Evolutionary conservation across 2,113 vertebrate genomes (phyloP).

Genomic region (Notarius lentiginosus): DNA sequence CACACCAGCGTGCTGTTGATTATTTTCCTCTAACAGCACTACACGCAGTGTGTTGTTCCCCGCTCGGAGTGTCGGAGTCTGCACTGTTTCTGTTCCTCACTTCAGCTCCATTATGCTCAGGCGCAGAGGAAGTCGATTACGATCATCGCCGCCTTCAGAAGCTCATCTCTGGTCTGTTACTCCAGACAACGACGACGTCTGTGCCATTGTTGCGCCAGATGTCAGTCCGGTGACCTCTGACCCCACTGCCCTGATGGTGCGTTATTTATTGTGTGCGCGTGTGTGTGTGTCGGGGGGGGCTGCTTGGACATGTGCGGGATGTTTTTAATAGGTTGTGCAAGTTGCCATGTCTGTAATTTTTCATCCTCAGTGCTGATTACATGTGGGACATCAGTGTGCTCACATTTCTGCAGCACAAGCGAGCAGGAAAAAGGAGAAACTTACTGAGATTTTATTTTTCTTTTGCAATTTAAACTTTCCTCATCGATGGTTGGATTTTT

Average conservation of each 20-base stretch:
- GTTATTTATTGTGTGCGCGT: conserved; percentile 20
- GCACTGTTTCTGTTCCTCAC: not conserved
- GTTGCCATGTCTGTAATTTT: not conserved
- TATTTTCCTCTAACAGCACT: not conserved
- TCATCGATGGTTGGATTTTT: too few species aligned
- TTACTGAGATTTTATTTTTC: not conserved
- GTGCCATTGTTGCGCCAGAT: conserved; percentile 44
- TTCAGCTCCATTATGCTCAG: not conserved
- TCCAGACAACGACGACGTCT: conserved; percentile 4
- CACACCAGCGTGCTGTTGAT: too few species aligned
- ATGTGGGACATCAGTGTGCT: not conserved
- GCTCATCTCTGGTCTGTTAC: conserved; percentile 14
- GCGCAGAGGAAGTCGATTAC: not conserved
- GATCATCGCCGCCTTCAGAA: not conserved
- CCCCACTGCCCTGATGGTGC: conserved; percentile 25
- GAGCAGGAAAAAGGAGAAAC: not conserved
- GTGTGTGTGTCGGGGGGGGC: not conserved
- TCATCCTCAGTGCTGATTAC: not conserved
- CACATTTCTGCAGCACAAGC: not conserved
- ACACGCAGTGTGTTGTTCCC: not conserved
- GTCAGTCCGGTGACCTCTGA: conserved; percentile 44
- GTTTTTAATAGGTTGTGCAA: not conserved
- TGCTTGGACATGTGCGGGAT: not conserved
- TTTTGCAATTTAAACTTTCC: not conserved
- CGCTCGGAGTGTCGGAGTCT: not conserved